Conservation (phyloP, 2,113 vertebrate species). For the Microcebus murinus region DNA sequence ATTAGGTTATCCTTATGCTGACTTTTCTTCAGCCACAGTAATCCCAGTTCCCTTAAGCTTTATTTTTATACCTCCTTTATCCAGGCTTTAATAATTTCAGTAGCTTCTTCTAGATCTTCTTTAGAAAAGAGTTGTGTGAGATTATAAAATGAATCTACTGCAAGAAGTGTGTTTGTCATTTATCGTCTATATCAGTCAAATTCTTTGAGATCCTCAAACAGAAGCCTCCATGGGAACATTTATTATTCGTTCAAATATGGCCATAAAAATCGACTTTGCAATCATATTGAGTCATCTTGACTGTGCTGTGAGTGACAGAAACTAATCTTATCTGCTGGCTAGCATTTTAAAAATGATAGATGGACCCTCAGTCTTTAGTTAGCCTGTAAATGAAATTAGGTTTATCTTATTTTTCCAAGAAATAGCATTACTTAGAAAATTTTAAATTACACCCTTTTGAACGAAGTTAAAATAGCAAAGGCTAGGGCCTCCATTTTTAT, state of each 20-base stretch:
- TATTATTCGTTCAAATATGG: constrained; percentile 74
- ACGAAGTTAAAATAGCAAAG: constrained; percentile 68
- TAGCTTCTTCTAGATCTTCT: constrained; percentile 26
- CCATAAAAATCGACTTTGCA: constrained; percentile 76
- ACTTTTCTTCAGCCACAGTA: constrained; percentile 10
- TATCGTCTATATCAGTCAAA: constrained; percentile 34
- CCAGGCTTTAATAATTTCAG: constrained; percentile 41
- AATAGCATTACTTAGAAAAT: constrained; percentile 75
- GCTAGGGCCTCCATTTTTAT: constrained; percentile 66
- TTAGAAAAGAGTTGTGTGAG: neutral
- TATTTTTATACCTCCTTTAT: constrained; percentile 33
- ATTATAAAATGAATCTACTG: constrained; percentile 24
- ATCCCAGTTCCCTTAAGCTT: constrained; percentile 42
- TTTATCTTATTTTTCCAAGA: constrained; percentile 76
- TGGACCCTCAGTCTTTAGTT: constrained; percentile 73
- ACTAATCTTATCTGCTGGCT: constrained; percentile 75
- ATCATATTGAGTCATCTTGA: constrained; percentile 74
- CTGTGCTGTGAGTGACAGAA: constrained; percentile 73
- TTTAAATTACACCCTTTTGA: constrained; percentile 72
- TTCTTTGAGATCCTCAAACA: constrained; percentile 54
- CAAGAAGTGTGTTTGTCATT: neutral
- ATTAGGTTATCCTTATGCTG: constrained; percentile 32
- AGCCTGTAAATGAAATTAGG: constrained; percentile 77
- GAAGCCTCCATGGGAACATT: constrained; percentile 61
- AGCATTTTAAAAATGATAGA: constrained; percentile 78